Base-by-base conservation (phyloP, 2,797 vertebrate genomes). In the Poeciliopsis turneri region DNA sequence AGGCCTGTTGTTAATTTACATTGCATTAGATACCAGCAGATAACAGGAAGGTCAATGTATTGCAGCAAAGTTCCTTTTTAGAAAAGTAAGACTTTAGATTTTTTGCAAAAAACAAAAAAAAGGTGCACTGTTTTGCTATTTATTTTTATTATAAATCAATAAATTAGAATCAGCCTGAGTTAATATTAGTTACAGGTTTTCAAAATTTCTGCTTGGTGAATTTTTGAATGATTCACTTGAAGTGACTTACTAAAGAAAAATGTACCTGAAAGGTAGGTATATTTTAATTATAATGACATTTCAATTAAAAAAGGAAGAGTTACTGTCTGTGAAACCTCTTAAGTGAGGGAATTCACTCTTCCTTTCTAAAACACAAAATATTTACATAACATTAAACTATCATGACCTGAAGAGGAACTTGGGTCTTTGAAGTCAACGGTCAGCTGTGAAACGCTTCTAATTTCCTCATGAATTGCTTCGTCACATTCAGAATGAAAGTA, bases 391-490 rank as follows among this genome's bases (percentile, higher is more conserved):
- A 28, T 28, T 28, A 15, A 59, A 75, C 46, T 61, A 16, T 20
- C 41, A 61, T 2, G 18, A 74, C 12, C 28, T 16, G 13, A 15
- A 33, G 51, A 23, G 66, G 66, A 70, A 46, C 3, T 75, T 25
- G 16, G 13, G 25, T 59, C 12, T 72, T 55, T 0, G n/a, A 59
- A 23, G 57, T 75, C 23, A 11, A 43, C 33, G 77, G 49, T 57
- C 47, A 72, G 25, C 49, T 45, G n/a, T 1, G 4, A 12, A 2
- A 53, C 57, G 33, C 41, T 77, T 77, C 70, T 77, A 43, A 57
- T 84, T 80, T 82, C 36, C 28, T 75, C 64, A 78, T 82, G 80
- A 79, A 76, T 33, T 13, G 0, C 28, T 39, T 47, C 6, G 0
- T 33, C 43, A 53, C 28, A n/a, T 86, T 75, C 49, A 59, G 73